Evolutionary conservation across 2,797 vertebrate genomes (phyloP).

Genomic region (Lepus townsendii): DNA sequence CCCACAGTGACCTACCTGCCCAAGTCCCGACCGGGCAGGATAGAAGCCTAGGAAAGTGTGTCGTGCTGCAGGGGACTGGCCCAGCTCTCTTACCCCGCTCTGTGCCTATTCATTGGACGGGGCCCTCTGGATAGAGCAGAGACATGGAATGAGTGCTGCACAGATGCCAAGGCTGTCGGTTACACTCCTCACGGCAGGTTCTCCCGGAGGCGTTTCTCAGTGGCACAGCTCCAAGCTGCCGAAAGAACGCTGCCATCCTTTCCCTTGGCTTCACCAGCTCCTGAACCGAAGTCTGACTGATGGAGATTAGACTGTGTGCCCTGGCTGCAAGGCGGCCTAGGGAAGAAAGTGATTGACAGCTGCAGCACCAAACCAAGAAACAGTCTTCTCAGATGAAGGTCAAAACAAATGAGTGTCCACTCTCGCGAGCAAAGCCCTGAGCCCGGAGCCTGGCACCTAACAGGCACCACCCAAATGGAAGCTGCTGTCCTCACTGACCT

Average conservation of each 20-base stretch:
- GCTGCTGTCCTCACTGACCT: neutral
- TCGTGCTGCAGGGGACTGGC: neutral
- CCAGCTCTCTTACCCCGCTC: neutral
- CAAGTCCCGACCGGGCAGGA: neutral
- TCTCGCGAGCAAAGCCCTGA: neutral
- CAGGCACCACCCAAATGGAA: neutral
- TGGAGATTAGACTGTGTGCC: neutral
- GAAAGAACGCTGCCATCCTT: neutral
- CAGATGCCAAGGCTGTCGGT: neutral
- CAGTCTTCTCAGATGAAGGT: neutral
- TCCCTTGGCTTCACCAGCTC: neutral
- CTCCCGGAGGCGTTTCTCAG: neutral
- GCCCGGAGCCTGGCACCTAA: neutral
- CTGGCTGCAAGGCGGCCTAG: neutral
- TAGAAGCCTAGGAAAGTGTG: neutral
- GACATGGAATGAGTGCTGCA: neutral
- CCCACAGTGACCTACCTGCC: neutral
- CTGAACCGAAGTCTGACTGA: neutral
- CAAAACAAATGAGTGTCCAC: neutral
- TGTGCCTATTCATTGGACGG: neutral
- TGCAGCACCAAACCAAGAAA: neutral
- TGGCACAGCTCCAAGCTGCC: neutral
- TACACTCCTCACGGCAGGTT: neutral
- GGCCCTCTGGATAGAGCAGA: neutral
- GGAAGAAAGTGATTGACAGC: neutral